Evolutionary conservation across 30 jellyfish, hydroid and myxozoan species (phyloP).

Genomic region (Clytia hemisphaerica): DNA sequence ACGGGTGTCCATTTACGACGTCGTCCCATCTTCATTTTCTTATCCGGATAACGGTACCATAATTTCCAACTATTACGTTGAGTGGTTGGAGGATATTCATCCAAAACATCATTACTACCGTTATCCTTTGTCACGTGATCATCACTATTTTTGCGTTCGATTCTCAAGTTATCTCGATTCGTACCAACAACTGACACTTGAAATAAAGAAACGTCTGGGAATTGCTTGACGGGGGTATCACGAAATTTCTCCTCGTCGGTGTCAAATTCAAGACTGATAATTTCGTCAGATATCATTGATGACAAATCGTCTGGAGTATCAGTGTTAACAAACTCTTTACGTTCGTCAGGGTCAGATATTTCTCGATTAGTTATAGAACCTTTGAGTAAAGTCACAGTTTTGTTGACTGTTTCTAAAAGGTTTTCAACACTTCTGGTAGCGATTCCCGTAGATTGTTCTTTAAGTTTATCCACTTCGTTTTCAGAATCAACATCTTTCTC

Average conservation of each 20-base stretch:
- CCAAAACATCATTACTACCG: slow-evolving; percentile 11
- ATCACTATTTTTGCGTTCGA: too few relatives aligned
- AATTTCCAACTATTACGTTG: slow-evolving; percentile 45
- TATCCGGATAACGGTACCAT: slow-evolving; percentile 65
- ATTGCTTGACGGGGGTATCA: slow-evolving; percentile 19
- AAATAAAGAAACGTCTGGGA: slow-evolving; percentile 24
- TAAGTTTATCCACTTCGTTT: not conserved
- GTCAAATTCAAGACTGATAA: slow-evolving; percentile 26
- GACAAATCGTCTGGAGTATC: not conserved
- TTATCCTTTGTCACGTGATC: not conserved
- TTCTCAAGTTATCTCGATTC: not conserved
- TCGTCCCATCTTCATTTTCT: slow-evolving; percentile 34
- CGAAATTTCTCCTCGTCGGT: slow-evolving; percentile 35
- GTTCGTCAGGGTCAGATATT: not conserved
- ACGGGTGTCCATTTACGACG: slow-evolving; percentile 63
- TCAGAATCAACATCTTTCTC: not conserved
- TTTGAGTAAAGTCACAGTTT: not conserved
- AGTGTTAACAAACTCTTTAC: not conserved
- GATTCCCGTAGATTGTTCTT: not conserved
- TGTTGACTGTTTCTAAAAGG: not conserved
- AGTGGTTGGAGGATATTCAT: slow-evolving; percentile 35
- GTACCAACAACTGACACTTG: slow-evolving; percentile 20
- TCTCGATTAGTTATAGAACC: not conserved
- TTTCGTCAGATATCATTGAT: slow-evolving; percentile 3
- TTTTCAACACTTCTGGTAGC: not conserved